These are phyloP conservation scores for Decapterus maruadsi DNA, from an alignment of 2,797 vertebrate species.

Conservation along the genomic window DNA sequence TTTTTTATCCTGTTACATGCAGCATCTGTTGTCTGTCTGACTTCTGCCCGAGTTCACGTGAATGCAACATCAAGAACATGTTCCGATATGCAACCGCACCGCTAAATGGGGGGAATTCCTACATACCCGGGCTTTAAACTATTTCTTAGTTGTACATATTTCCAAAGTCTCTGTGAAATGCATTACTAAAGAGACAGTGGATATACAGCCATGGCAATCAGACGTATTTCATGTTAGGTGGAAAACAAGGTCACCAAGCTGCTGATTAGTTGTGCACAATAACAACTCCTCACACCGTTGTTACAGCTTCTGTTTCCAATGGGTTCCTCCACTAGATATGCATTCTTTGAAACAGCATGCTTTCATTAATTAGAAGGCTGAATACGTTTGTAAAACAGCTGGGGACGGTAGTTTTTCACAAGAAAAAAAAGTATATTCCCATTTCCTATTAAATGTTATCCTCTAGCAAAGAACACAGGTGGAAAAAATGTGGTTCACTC, in stretches of 20 bases:
- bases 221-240: background rate
- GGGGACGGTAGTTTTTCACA: background rate
- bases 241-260: too few relatives aligned
- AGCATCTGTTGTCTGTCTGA: too few relatives aligned
- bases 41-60: too few relatives aligned
- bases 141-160: background rate
- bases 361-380: too few relatives aligned
- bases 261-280: too few relatives aligned
- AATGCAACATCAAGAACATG: too few relatives aligned
- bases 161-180: background rate
- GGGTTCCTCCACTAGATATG: background rate
- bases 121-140: too few relatives aligned
- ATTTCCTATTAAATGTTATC: background rate
- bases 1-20: too few relatives aligned
- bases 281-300: too few relatives aligned
- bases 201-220: background rate
- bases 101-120: too few relatives aligned
- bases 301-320: background rate
- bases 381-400: background rate
- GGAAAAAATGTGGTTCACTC: background rate
- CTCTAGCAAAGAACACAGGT: constrained; percentile 1
- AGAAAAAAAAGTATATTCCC: background rate
- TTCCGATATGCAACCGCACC: too few relatives aligned
- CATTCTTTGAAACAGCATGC: background rate
- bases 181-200: background rate